These are phyloP conservation scores for Timandra comae DNA, from an alignment of 2,888 invertebrate species.

Conservation along the genomic window DNA sequence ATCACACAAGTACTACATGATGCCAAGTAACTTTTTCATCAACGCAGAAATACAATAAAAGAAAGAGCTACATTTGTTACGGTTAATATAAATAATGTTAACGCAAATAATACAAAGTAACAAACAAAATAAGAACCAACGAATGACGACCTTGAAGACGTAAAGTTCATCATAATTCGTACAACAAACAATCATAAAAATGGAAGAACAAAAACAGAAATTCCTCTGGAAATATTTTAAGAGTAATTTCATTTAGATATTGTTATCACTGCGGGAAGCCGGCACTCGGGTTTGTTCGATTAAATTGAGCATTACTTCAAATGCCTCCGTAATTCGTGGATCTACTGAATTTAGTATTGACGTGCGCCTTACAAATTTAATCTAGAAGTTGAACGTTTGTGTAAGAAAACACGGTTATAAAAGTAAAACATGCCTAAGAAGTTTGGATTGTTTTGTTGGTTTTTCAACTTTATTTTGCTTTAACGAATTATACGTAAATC, in stretches of 20 bases:
- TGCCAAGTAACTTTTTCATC: neutral
- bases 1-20: no score
- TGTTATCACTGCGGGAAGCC: constrained; percentile 44
- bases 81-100: neutral
- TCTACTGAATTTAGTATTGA: constrained; percentile 53
- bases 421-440: no score
- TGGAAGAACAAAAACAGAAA: constrained; percentile 22
- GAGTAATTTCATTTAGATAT: constrained; percentile 46
- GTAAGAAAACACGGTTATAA: neutral
- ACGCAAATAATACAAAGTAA: no score
- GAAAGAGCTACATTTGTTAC: neutral
- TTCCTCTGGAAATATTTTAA: constrained; percentile 29
- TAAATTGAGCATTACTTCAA: constrained; percentile 65
- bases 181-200: constrained; percentile 18
- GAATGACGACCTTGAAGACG: no score
- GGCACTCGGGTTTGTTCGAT: constrained; percentile 37
- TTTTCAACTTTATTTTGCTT: no score
- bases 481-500: no score
- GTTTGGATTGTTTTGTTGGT: no score
- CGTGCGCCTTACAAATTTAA: constrained; percentile 64
- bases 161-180: constrained; percentile 1
- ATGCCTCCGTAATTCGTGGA: constrained; percentile 58
- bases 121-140: no score
- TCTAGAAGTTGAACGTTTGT: constrained; percentile 50
- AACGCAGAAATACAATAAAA: neutral